Conservation (phyloP, 37 sponge, comb jelly and placozoan species). For the Dysidea cf. avara region DNA sequence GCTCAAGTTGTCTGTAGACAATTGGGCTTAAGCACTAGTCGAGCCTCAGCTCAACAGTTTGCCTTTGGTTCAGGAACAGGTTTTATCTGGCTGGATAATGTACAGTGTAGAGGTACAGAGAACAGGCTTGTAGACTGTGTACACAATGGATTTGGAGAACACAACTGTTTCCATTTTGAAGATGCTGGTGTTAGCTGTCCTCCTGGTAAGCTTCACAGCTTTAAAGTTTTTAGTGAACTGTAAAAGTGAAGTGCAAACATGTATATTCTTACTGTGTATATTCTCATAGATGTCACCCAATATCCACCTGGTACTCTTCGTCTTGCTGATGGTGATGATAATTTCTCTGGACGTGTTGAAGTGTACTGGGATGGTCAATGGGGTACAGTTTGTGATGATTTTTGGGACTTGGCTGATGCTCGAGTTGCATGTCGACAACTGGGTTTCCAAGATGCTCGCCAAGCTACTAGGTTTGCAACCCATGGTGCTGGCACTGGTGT, state of each 20-base stretch:
- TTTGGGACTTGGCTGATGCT: conserved; percentile 18
- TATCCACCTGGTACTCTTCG: background rate
- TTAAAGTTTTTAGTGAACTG: too few relatives aligned
- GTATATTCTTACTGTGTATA: too few relatives aligned
- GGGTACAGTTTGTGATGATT: conserved; percentile 30
- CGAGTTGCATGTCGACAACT: conserved; percentile 12
- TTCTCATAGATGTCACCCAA: too few relatives aligned
- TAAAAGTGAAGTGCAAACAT: too few relatives aligned
- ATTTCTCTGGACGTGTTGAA: conserved; percentile 11
- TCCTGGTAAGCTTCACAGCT: too few relatives aligned
- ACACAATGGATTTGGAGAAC: too few relatives aligned
- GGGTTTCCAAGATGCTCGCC: conserved; percentile 3
- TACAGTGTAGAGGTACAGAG: too few relatives aligned
- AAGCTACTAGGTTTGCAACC: conserved; percentile 1
- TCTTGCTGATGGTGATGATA: background rate
- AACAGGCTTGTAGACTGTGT: too few relatives aligned
- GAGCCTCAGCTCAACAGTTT: background rate
- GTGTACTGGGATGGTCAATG: conserved; percentile 10
- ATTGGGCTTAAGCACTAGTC: conserved; percentile 4
- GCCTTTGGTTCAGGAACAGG: too few relatives aligned
- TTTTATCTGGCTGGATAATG: too few relatives aligned
- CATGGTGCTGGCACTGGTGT: conserved; percentile 6
- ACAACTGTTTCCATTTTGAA: too few relatives aligned
- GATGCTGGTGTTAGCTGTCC: conserved; percentile 1
- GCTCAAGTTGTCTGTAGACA: conserved; percentile 28